phyloP scores from a whole-genome alignment of 2,113 vertebrate species.

The Ptyas mucosa region DNA sequence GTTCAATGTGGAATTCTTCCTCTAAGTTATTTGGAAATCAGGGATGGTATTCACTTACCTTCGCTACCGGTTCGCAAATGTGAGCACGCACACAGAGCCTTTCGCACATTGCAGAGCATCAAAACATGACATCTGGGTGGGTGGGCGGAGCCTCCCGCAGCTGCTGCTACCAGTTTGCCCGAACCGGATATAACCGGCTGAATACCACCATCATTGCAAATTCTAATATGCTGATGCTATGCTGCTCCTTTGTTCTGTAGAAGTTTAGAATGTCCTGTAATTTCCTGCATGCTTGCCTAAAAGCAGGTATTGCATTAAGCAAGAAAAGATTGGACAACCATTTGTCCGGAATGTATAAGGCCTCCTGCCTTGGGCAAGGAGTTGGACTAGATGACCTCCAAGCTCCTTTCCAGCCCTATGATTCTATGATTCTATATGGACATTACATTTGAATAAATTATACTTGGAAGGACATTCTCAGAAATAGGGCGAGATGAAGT shows the following conservation, averaged over 20 bases:
- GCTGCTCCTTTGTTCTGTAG: background rate
- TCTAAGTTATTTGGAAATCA: background rate
- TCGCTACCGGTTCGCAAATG: too few species aligned
- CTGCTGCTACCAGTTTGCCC: too few species aligned
- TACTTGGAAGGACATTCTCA: background rate
- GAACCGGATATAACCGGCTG: too few species aligned
- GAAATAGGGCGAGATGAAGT: background rate
- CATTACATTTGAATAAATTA: background rate
- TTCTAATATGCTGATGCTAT: background rate
- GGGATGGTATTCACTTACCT: too few species aligned
- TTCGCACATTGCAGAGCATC: too few species aligned
- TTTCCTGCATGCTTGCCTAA: background rate
- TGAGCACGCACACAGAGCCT: too few species aligned
- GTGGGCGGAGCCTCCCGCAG: too few species aligned
- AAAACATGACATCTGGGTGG: too few species aligned
- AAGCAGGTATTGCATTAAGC: background rate
- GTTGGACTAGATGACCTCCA: too few species aligned
- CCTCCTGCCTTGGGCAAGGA: background rate
- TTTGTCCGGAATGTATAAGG: background rate
- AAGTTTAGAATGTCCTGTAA: background rate
- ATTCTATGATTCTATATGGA: background rate
- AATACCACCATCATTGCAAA: background rate
- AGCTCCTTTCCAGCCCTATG: background rate
- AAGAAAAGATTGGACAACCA: background rate
- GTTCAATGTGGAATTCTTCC: background rate